These are phyloP conservation scores for Aplochiton taeniatus DNA, from an alignment of 2,797 vertebrate genomes.

Conservation along the genomic window DNA sequence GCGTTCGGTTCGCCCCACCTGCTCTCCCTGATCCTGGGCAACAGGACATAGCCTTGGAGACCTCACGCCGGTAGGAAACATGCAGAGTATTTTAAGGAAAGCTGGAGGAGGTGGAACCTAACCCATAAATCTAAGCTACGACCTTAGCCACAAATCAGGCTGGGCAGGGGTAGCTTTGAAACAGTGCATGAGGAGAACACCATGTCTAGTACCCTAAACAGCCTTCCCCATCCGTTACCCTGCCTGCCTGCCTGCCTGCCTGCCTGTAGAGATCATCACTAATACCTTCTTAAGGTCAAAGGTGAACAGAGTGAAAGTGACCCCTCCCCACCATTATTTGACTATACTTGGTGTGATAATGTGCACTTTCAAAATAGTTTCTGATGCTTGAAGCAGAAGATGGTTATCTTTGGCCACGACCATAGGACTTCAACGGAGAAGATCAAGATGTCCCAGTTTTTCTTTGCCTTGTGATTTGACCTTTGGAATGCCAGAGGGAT, in stretches of 20 bases:
- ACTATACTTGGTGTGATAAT: too few species aligned
- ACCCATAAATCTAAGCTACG: constrained; percentile 8
- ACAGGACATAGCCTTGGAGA: not conserved
- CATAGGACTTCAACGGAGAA: not conserved
- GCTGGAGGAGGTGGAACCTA: not conserved
- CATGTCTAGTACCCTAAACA: not conserved
- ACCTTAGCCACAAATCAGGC: constrained; percentile 1
- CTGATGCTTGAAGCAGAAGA: too few species aligned
- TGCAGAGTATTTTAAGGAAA: not conserved
- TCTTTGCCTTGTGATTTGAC: not conserved
- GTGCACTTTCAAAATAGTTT: too few species aligned
- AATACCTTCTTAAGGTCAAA: constrained; percentile 4
- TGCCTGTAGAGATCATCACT: not conserved
- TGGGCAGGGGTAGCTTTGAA: not conserved
- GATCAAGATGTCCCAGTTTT: not conserved
- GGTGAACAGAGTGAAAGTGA: not conserved
- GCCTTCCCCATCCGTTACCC: not conserved
- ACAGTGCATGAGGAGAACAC: not conserved
- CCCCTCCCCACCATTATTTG: not conserved
- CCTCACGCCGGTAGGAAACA: not conserved
- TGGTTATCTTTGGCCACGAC: not conserved
- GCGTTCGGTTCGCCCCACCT: not conserved
- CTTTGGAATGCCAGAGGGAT: not conserved
- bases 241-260: not conserved
- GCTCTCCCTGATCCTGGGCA: not conserved